Base-by-base conservation (phyloP, 2,888 invertebrate genomes). In the Clostera curtula region DNA sequence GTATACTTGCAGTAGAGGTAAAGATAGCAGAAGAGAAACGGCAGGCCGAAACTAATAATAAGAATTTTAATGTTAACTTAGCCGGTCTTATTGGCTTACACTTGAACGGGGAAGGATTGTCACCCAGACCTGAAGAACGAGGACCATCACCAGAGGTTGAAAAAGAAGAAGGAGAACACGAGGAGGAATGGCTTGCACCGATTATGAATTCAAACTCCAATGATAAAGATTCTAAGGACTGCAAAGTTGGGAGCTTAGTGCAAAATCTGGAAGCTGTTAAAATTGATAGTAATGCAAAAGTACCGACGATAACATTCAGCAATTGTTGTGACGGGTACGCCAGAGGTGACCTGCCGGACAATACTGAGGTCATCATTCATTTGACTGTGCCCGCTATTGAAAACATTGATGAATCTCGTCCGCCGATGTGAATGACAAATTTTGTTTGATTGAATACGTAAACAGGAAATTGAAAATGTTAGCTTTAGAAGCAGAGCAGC, bases 291-390 rank as follows among this genome's bases (percentile, higher is more conserved):
- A 68, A 79, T 70, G 72, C 53, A 21, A 71, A 73, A 41, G 65
- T 83, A 31, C 84, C 84, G 21, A 60, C 66, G 35, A 84, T 84
- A 71, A 83, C 84, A 40, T 80, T 82, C 53, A 83, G 80, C 50
- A 74, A 82, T 61, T 84, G 79, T 69, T 71, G 75, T 41, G 83
- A 82, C 50, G 64, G 63, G 35, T 56, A 59, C 43, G 49, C 46
- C 26, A 60, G 65, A 36, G 60, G 53, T 40, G 65, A 70, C 36
- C 43, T 42, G 29, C 57, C 74, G 8, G 57, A 67, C 61, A 73
- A 72, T 63, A 62, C 64, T 15, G 66, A 70, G 39, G 70, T 71
- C 35, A 67, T 58, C 35, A 66, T 77, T 41, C 68, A 76, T 53
- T 56, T 83, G 44, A 56, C 76, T 64, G 83, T 84, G 64, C 84